Conservation (phyloP, 2,888 invertebrate species). For the Sphaeridia pumilis region DNA sequence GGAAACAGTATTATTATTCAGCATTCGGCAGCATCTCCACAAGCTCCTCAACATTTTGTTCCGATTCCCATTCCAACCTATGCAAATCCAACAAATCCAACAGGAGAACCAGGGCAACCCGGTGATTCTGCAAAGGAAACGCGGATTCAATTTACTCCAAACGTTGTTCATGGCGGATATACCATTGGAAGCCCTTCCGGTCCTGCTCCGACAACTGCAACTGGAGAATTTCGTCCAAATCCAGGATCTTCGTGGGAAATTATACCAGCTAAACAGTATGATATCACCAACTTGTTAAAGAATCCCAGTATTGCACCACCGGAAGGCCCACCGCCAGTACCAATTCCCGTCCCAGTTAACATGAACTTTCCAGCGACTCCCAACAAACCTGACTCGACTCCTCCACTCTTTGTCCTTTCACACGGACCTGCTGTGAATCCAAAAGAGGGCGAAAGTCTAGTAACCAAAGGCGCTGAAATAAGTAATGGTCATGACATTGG, state of each 20-base stretch:
- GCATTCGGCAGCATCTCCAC: not conserved
- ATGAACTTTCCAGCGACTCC: no score
- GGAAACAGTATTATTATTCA: slow-evolving; percentile 2
- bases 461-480: not conserved
- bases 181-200: no score
- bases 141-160: no score
- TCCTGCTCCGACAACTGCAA: no score
- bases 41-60: not conserved
- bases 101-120: no score
- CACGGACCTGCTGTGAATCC: not conserved
- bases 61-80: slow-evolving; percentile 11
- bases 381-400: no score
- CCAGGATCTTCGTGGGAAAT: slow-evolving; percentile 29
- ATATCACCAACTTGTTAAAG: slow-evolving; percentile 33
- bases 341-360: slow-evolving; percentile 32
- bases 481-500: not conserved
- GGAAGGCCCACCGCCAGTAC: not conserved
- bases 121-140: no score
- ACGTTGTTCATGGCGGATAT: no score
- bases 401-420: slow-evolving; percentile 25
- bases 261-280: slow-evolving; percentile 34
- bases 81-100: no score
- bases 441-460: not conserved
- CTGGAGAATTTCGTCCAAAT: no score
- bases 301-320: slow-evolving; percentile 2